These are phyloP conservation scores for Drosophila aldrichi DNA, from an alignment of 2,888 invertebrate genomes.

Conservation along the genomic window DNA sequence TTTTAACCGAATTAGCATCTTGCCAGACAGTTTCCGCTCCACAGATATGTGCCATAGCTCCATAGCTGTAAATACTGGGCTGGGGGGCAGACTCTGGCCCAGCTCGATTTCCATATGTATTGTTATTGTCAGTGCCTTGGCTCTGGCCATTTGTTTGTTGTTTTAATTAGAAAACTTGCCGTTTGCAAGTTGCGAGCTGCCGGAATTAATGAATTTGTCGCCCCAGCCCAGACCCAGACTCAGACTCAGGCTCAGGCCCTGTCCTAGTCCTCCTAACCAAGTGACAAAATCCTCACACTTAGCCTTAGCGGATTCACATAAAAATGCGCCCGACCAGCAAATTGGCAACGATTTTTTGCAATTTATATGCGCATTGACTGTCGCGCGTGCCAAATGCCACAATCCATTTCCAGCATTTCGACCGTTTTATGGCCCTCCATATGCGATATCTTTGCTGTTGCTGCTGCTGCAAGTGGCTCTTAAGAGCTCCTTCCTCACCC, in stretches of 20 bases:
- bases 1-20: constrained; percentile 80
- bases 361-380: constrained; percentile 57
- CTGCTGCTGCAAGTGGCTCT: constrained; percentile 18
- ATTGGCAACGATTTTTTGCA: constrained; percentile 54
- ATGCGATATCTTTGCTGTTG: constrained; percentile 31
- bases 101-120: constrained; percentile 73
- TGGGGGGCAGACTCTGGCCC: neutral
- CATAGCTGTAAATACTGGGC: neutral
- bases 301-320: constrained; percentile 36
- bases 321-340: constrained; percentile 65
- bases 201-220: constrained; percentile 76
- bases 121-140: constrained; percentile 57
- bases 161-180: constrained; percentile 80
- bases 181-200: constrained; percentile 41
- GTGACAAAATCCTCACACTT: neutral
- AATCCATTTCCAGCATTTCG: constrained; percentile 47
- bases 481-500: constrained; percentile 1
- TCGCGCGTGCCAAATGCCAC: constrained; percentile 70
- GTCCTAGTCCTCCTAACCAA: neutral
- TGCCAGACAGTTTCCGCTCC: constrained; percentile 78
- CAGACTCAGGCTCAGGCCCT: neutral
- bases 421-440: constrained; percentile 39
- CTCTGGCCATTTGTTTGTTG: constrained; percentile 77
- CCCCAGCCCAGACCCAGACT: neutral
- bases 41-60: constrained; percentile 34